Conservation (phyloP, 2,113 vertebrate species). For the Anarhynchus alexandrinus region DNA sequence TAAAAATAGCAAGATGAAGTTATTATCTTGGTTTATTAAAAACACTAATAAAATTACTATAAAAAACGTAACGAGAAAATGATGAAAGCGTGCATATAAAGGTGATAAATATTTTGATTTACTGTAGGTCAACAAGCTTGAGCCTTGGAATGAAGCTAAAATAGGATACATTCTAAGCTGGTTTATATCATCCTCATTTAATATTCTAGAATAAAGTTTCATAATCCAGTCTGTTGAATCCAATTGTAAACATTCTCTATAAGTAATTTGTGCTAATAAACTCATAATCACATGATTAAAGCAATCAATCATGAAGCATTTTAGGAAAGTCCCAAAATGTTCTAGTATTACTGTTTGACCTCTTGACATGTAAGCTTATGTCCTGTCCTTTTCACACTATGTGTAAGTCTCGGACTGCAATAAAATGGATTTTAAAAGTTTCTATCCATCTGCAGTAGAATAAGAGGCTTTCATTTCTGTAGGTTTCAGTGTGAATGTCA, state of each 20-base stretch:
- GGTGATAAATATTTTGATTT: background rate
- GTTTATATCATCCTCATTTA: background rate
- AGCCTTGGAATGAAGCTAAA: background rate
- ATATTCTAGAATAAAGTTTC: background rate
- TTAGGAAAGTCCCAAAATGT: background rate
- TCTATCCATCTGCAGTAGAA: background rate
- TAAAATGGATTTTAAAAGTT: background rate
- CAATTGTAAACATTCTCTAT: background rate
- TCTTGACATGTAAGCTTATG: background rate
- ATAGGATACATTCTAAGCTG: background rate
- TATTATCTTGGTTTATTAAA: background rate
- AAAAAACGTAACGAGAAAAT: background rate
- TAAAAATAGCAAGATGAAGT: background rate
- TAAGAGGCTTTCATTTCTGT: background rate
- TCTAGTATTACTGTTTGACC: background rate
- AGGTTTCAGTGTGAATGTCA: constrained; percentile 88
- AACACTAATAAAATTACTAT: background rate
- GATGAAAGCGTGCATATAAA: background rate
- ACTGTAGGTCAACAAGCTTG: background rate
- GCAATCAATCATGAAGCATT: background rate
- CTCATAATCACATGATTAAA: background rate
- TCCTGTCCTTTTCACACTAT: background rate
- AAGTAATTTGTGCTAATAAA: background rate
- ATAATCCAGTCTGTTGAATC: background rate
- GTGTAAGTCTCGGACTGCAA: background rate